Evolutionary conservation across 1,140 invertebrate species (phyloP).

Genomic region (Ooceraea biroi): DNA sequence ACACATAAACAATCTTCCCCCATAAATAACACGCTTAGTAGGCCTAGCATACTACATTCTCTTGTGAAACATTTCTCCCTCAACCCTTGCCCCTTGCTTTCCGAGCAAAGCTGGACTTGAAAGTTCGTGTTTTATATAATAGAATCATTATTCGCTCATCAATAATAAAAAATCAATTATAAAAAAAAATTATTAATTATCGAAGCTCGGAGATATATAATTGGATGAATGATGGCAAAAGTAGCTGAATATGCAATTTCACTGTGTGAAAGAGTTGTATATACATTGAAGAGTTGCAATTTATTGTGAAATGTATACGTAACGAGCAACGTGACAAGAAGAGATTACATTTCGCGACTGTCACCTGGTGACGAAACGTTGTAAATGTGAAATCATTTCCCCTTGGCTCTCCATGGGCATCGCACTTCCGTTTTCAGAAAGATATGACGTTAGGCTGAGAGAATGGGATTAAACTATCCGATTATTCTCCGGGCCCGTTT

Average conservation of each 20-base stretch:
- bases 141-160: too few relatives aligned
- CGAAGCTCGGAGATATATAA: too few relatives aligned
- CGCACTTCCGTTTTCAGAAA: neutral
- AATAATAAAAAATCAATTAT: too few relatives aligned
- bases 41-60: slow-evolving; percentile 2
- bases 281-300: neutral
- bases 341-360: neutral
- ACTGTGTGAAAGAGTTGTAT: too few relatives aligned
- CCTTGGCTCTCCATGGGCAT: neutral
- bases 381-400: neutral
- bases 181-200: too few relatives aligned
- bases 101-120: slow-evolving; percentile 51
- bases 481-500: slow-evolving; percentile 60
- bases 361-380: neutral
- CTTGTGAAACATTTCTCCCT: slow-evolving; percentile 14
- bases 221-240: too few relatives aligned
- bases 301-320: too few relatives aligned
- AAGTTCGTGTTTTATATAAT: slow-evolving; percentile 11
- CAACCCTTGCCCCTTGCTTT: neutral
- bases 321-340: neutral
- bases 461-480: slow-evolving; percentile 57
- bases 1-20: slow-evolving; percentile 67
- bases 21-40: slow-evolving; percentile 70
- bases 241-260: too few relatives aligned
- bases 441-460: slow-evolving; percentile 38